Evolutionary conservation across 37 sponge, comb jelly and placozoan genomes (phyloP).

Genomic region (Spongia lamella): DNA sequence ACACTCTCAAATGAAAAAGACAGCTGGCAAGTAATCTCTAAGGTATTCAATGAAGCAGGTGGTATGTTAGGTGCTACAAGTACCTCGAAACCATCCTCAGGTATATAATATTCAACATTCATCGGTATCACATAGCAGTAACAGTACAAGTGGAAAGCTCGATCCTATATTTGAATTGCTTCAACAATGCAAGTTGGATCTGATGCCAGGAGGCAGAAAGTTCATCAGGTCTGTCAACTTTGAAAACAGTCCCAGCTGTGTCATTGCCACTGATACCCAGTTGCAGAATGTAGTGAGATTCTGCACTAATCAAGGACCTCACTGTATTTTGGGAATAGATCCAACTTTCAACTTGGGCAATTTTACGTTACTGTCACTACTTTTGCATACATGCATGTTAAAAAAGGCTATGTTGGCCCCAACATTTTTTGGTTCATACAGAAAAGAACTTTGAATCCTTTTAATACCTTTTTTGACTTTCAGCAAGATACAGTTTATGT

Average conservation of each 20-base stretch:
- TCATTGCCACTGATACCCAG: slow-evolving; percentile 7
- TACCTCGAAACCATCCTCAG: too few species aligned
- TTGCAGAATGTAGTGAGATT: slow-evolving; percentile 3
- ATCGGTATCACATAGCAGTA: too few species aligned
- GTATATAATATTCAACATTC: too few species aligned
- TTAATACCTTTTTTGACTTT: not conserved
- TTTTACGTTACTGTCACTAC: slow-evolving; percentile 12
- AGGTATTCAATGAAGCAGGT: too few species aligned
- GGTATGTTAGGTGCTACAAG: too few species aligned
- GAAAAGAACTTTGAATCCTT: too few species aligned
- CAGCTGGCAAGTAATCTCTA: too few species aligned
- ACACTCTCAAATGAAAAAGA: too few species aligned
- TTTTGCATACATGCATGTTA: not conserved
- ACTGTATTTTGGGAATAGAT: slow-evolving; percentile 23
- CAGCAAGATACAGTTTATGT: slow-evolving; percentile 9
- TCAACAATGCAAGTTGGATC: slow-evolving; percentile 15
- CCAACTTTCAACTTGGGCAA: slow-evolving; percentile 25
- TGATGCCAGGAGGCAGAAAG: slow-evolving; percentile 19
- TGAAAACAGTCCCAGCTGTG: slow-evolving; percentile 2
- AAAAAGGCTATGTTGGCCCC: not conserved
- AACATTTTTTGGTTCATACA: slow-evolving; percentile 5
- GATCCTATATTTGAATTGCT: slow-evolving; percentile 9
- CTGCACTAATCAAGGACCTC: too few species aligned
- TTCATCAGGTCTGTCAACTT: too few species aligned
- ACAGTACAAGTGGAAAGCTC: too few species aligned